These are phyloP conservation scores for Nemopilema nomurai DNA, from an alignment of 30 jellyfish, hydroid and myxozoan genomes.

Conservation along the genomic window DNA sequence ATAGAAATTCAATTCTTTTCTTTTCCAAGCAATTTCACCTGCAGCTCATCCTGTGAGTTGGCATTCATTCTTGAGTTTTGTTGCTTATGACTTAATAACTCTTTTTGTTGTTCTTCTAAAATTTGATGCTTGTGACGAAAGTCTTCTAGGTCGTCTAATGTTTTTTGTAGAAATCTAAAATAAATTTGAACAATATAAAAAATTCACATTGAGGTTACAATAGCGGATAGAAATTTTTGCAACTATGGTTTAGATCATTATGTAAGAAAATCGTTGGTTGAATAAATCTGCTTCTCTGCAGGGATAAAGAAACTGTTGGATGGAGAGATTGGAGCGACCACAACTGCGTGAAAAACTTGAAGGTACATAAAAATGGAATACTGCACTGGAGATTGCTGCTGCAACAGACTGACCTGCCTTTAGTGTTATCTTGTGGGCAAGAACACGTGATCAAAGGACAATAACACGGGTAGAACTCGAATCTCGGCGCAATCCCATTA, in stretches of 20 bases:
- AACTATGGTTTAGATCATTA: background rate
- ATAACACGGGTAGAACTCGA: background rate
- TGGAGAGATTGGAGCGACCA: background rate
- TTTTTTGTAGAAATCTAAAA: conserved; percentile 75
- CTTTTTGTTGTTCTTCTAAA: conserved; percentile 89
- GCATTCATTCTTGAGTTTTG: background rate
- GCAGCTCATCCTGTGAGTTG: background rate
- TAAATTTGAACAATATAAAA: background rate
- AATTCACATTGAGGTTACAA: background rate
- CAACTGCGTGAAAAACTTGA: background rate
- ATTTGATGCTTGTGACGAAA: conserved; percentile 76
- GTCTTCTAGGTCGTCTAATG: conserved; percentile 82
- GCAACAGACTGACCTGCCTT: background rate
- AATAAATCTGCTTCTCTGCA: background rate
- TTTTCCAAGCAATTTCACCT: background rate
- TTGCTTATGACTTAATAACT: conserved; percentile 56
- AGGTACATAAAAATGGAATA: background rate
- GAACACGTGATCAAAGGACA: background rate
- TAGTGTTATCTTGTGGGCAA: background rate
- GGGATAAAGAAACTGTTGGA: background rate
- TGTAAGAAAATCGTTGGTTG: background rate
- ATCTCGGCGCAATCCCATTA: no score
- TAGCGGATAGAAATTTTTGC: no score
- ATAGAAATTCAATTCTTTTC: background rate
- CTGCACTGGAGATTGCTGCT: no score